Evolutionary conservation across 1,140 invertebrate genomes (phyloP).

Genomic region (Matsumurasca onukii): DNA sequence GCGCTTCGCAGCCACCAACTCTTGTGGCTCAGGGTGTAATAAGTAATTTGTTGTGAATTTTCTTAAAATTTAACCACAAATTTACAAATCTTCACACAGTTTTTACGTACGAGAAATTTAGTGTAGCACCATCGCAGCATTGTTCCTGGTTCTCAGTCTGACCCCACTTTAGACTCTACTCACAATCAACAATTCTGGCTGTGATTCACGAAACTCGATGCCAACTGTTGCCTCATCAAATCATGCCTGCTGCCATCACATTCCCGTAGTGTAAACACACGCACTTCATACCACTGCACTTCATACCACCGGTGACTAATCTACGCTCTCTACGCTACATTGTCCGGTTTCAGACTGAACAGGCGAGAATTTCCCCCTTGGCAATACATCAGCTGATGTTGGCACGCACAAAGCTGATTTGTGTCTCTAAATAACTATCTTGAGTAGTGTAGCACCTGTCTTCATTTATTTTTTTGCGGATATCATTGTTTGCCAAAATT

Average conservation of each 20-base stretch:
- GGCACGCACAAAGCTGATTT: constrained; percentile 1
- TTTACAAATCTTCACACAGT: too few species aligned
- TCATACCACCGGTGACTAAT: too few species aligned
- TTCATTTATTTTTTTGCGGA: constrained; percentile 14
- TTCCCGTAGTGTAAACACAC: neutral
- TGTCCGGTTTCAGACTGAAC: neutral
- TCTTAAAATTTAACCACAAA: too few species aligned
- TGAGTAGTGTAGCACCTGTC: constrained; percentile 30
- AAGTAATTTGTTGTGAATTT: too few species aligned
- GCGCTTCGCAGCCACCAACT: too few species aligned
- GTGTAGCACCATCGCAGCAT: constrained; percentile 5
- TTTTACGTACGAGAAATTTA: constrained; percentile 13
- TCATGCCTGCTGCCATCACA: neutral
- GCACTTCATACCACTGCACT: neutral
- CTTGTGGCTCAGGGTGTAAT: too few species aligned
- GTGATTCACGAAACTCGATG: neutral
- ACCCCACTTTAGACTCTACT: neutral
- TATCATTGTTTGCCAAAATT: too few species aligned
- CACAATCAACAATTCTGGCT: neutral
- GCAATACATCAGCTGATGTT: constrained; percentile 4
- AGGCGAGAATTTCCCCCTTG: neutral
- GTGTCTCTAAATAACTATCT: constrained; percentile 9
- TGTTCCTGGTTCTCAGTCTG: neutral
- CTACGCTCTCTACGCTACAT: too few species aligned
- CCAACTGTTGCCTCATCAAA: constrained; percentile 6